phyloP scores from a whole-genome alignment of 1,140 invertebrate genomes.

The Drosophila pallidifrons region DNA sequence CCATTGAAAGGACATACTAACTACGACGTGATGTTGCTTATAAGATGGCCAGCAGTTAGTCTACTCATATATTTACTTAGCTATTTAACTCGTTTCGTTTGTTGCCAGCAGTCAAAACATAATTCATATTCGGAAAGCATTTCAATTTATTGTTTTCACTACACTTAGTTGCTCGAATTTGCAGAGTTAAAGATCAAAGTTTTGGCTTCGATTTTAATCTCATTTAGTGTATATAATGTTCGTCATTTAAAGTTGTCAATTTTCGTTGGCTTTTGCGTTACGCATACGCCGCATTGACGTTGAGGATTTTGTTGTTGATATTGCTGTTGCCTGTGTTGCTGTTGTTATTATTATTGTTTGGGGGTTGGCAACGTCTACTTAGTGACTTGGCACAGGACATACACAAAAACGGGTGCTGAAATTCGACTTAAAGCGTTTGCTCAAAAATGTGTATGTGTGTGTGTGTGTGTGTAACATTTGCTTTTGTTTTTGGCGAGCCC shows the following conservation, averaged over 20 bases:
- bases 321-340: not conserved
- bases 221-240: slow-evolving; percentile 2
- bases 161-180: not conserved
- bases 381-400: not conserved
- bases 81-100: not conserved
- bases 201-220: not conserved
- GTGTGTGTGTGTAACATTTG: slow-evolving; percentile 3
- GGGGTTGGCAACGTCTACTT: not conserved
- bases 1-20: slow-evolving; percentile 9
- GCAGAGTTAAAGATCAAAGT: not conserved
- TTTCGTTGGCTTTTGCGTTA: slow-evolving; percentile 32
- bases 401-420: slow-evolving; percentile 1
- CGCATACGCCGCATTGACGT: slow-evolving; percentile 55
- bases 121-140: not conserved
- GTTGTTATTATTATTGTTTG: not conserved
- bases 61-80: not conserved
- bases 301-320: not conserved
- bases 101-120: not conserved
- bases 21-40: slow-evolving; percentile 13
- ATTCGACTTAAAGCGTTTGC: slow-evolving; percentile 20
- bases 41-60: not conserved
- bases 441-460: slow-evolving; percentile 29
- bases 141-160: too few species aligned
- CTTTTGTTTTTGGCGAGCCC: not conserved
- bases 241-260: not conserved